Percentiles rank a stretch among this genome's conserved stretches.
Evolutionary conservation across 2,888 invertebrate species (phyloP).

Genomic region (Pseudeuparius sepicola): DNA sequence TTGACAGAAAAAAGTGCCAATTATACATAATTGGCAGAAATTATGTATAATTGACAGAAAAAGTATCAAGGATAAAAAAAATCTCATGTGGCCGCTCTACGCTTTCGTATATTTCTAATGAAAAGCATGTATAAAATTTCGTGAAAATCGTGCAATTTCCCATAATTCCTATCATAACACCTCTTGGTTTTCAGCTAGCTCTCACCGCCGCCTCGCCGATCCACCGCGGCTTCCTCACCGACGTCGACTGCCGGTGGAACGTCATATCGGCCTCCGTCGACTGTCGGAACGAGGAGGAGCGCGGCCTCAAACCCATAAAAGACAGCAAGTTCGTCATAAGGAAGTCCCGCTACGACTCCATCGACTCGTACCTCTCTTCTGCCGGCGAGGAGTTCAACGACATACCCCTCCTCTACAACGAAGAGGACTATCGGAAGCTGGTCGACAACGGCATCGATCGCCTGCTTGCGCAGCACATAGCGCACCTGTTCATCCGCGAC

Average conservation of each 20-base stretch:
- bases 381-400: slow-evolving; percentile 90
- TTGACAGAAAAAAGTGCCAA: no score
- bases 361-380: slow-evolving; percentile 91
- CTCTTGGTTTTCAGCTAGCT: slow-evolving; percentile 77
- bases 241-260: slow-evolving; percentile 97
- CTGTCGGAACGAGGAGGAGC: slow-evolving; percentile 86
- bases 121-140: no score
- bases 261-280: slow-evolving; percentile 94
- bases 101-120: no score
- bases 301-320: slow-evolving; percentile 64
- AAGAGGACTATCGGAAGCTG: slow-evolving; percentile 71
- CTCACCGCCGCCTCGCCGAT: slow-evolving; percentile 94
- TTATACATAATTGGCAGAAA: no score
- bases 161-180: no score
- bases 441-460: slow-evolving; percentile 85
- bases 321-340: slow-evolving; percentile 72
- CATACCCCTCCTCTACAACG: slow-evolving; percentile 79
- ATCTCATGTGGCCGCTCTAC: no score
- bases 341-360: slow-evolving; percentile 96
- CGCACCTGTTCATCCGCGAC: slow-evolving; percentile 97
- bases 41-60: no score
- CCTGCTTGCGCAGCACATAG: slow-evolving; percentile 87
- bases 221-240: slow-evolving; percentile 86
- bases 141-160: no score
- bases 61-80: no score